These are phyloP conservation scores for Rotaria macrura DNA, from an alignment of 2,888 invertebrate species.

Conservation along the genomic window DNA sequence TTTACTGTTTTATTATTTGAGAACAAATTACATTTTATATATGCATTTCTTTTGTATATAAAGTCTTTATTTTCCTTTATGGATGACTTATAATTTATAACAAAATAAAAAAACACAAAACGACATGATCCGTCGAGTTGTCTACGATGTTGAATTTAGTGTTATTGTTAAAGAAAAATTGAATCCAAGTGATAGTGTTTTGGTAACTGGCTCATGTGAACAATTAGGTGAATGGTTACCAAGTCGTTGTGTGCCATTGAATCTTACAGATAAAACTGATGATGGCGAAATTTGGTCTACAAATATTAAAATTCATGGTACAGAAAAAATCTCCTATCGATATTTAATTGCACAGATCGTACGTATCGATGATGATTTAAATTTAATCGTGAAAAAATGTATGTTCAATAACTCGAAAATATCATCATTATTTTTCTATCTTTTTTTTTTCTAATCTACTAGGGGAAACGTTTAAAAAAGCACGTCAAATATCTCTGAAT, in stretches of 20 bases:
- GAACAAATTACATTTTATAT: background rate
- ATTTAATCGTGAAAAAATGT: conserved; percentile 9
- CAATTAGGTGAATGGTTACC: conserved; percentile 1
- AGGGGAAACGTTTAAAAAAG: background rate
- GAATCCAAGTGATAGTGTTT: background rate
- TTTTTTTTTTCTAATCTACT: background rate
- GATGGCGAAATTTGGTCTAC: background rate
- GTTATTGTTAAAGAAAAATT: conserved; percentile 9
- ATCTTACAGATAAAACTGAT: background rate
- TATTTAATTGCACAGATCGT: conserved; percentile 19
- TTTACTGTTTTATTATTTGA: background rate
- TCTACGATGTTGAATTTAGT: conserved; percentile 1
- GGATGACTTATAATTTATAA: background rate
- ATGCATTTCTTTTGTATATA: background rate
- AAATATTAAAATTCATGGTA: background rate
- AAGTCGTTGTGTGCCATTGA: background rate
- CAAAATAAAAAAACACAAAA: too few relatives aligned
- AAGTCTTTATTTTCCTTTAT: background rate
- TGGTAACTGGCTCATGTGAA: background rate
- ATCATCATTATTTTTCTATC: background rate
- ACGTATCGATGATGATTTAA: background rate
- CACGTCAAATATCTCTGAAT: background rate
- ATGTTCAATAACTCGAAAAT: background rate
- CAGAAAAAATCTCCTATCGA: background rate
- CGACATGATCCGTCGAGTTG: conserved; percentile 7